Base-by-base conservation (phyloP, 2,797 vertebrate genomes). In the Diplodus sargus region DNA sequence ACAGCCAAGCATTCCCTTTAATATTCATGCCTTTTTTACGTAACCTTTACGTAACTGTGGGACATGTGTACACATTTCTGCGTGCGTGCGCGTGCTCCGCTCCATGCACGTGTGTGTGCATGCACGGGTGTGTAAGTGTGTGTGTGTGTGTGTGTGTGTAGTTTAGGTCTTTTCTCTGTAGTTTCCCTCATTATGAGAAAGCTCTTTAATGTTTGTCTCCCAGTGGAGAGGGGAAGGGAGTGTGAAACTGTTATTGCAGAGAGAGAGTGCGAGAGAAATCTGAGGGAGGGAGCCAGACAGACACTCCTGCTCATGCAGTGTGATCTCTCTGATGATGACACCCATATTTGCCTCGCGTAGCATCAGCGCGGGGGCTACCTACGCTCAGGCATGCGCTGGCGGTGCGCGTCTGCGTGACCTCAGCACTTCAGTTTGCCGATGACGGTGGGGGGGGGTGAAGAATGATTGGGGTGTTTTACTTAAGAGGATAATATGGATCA, bases 1-100 rank as follows among this genome's bases (percentile, higher is more conserved):
- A 86, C 82, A 89, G 70, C 78, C 72, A 76, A 83, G 89, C 83
- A 89, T 85, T 89, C 76, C 53, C 83, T 92, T 93, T 89, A 93
- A 93, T 95, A 94, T 94, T 94, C 93, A 95, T 93, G 89, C 48
- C 76, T 92, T 93, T 95, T 95, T 95, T 95, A 94, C 81, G 74
- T 93, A 95, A 95, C 89, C 90, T 95, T 95, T 94, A 94, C 88
- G 90, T 93, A 95, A 95, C 82, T 83, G 48, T 72, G 82, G 88
- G 84, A 88, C 89, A 86, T 81, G 87, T 83, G 86, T 77, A 45
- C 76, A 73, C n/a, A 71, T 74, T 74, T 76, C 45, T 39, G 28
- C 28, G 80, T 82, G 83, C n/a, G 54, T 85, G 80, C 70, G 43
- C 43, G 43, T 14, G 43, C 15, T 14, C 43, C 15, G 5, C 43